Percentiles rank a stretch among this genome's conserved stretches.
phyloP scores from a whole-genome alignment of 2,888 invertebrate genomes.

The Eudemis profundana region DNA sequence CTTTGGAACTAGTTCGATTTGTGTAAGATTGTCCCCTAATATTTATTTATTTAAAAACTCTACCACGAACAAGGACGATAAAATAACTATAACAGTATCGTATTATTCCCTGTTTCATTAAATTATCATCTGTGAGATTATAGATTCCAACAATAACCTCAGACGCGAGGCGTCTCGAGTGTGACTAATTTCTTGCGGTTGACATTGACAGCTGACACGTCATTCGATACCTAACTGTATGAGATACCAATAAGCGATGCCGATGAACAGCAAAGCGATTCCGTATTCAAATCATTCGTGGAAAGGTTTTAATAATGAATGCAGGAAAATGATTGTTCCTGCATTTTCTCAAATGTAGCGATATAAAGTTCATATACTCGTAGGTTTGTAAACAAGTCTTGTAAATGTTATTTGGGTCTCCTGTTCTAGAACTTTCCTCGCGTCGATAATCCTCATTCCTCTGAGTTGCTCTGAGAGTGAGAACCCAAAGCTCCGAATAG shows the following conservation, averaged over 20 bases:
- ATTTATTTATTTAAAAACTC: too few relatives aligned
- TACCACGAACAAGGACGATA: too few relatives aligned
- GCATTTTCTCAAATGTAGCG: background rate
- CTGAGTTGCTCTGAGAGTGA: too few relatives aligned
- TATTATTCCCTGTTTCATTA: background rate
- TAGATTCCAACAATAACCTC: constrained; percentile 13
- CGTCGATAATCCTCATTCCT: too few relatives aligned
- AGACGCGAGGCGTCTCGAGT: constrained; percentile 16
- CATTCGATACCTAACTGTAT: constrained; percentile 41
- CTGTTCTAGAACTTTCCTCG: background rate
- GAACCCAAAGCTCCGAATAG: too few relatives aligned
- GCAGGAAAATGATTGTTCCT: background rate
- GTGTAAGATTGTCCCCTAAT: too few relatives aligned
- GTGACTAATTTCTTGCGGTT: constrained; percentile 44
- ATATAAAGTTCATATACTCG: too few relatives aligned
- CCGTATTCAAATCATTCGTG: constrained; percentile 29
- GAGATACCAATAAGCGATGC: constrained; percentile 34
- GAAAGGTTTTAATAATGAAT: constrained; percentile 18
- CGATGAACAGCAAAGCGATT: constrained; percentile 36
- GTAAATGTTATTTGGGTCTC: too few relatives aligned
- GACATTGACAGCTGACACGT: constrained; percentile 43
- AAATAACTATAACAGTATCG: background rate
- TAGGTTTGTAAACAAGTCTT: too few relatives aligned
- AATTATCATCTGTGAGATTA: constrained; percentile 1
- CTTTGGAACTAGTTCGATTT: too few relatives aligned